Percentiles rank a stretch among this genome's conserved stretches.
Evolutionary conservation across 2,113 vertebrate genomes (phyloP).

Genomic region (Platichthys stellatus): DNA sequence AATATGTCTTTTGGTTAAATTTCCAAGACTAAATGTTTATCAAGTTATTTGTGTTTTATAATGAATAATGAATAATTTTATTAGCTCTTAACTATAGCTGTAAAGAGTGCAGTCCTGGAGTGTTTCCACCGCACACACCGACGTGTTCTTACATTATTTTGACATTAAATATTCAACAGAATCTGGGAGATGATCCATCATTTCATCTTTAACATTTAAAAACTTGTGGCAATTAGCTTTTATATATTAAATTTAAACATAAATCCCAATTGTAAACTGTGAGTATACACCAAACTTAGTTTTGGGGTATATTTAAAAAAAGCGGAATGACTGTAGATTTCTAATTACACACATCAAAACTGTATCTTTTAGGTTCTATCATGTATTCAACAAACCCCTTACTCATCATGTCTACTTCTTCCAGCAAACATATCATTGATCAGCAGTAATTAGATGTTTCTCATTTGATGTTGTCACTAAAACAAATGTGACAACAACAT

Average conservation of each 20-base stretch:
- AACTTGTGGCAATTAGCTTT: neutral
- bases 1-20: no score
- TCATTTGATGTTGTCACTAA: neutral
- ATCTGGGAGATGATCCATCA: neutral
- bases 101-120: no score
- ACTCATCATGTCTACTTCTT: neutral
- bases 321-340: no score
- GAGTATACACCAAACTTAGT: neutral
- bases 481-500: neutral
- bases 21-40: no score
- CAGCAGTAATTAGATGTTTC: neutral
- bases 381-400: neutral
- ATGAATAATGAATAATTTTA: no score
- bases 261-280: neutral
- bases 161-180: no score
- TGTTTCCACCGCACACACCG: no score
- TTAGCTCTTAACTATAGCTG: no score
- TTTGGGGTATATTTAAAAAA: no score
- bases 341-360: neutral
- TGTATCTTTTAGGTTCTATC: neutral
- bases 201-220: neutral
- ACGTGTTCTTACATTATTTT: no score
- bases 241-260: neutral
- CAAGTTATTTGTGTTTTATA: no score
- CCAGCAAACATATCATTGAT: conserved; percentile 6